Percentiles rank a stretch among this genome's conserved stretches.
Conservation (phyloP, 2,888 invertebrate species). For the Congeria kusceri region DNA sequence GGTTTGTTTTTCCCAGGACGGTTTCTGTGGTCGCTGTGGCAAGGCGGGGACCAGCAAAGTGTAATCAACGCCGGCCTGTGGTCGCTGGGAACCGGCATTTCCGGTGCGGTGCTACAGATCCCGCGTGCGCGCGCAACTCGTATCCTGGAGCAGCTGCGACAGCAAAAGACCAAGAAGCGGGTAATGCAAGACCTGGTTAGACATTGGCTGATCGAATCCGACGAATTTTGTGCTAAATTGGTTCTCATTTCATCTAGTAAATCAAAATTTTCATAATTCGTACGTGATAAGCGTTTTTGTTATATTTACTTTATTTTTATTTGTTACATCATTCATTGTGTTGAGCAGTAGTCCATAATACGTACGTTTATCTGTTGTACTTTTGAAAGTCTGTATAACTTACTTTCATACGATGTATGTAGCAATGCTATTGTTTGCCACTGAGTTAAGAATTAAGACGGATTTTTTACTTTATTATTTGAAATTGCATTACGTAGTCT, state of each 20-base stretch:
- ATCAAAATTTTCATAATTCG: slow-evolving; percentile 15
- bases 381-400: too few relatives aligned
- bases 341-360: too few relatives aligned
- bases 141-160: slow-evolving; percentile 52
- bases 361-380: too few relatives aligned
- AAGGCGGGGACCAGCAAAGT: slow-evolving; percentile 59
- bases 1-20: slow-evolving; percentile 59
- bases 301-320: too few relatives aligned
- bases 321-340: too few relatives aligned
- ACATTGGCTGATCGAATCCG: slow-evolving; percentile 64
- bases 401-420: too few relatives aligned
- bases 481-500: too few relatives aligned
- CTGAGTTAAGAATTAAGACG: too few relatives aligned
- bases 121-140: slow-evolving; percentile 60
- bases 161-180: slow-evolving; percentile 57
- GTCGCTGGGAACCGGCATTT: slow-evolving; percentile 64
- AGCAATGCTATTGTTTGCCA: too few relatives aligned
- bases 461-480: too few relatives aligned
- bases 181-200: slow-evolving; percentile 61
- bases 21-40: slow-evolving; percentile 68
- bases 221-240: slow-evolving; percentile 66
- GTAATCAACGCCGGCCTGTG: slow-evolving; percentile 65
- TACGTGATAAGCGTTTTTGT: too few relatives aligned
- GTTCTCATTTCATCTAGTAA: slow-evolving; percentile 59
- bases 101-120: slow-evolving; percentile 66